Evolutionary conservation across 2,888 invertebrate genomes (phyloP).

Genomic region (Tetrapedia diversipes): DNA sequence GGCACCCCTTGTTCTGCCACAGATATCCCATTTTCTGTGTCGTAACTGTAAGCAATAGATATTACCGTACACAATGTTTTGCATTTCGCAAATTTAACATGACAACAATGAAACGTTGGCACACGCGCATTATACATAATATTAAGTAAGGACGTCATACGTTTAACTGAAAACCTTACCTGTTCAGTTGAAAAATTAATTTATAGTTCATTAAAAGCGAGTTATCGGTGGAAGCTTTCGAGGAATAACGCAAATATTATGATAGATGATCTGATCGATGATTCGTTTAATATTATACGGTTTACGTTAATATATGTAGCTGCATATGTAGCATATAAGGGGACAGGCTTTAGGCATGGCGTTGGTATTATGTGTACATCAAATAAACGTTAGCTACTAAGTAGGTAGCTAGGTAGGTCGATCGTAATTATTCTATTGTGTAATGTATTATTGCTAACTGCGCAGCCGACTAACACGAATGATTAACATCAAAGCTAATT

Average conservation of each 20-base stretch:
- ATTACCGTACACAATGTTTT: too few species aligned
- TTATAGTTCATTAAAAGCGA: too few species aligned
- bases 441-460: conserved; percentile 72
- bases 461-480: conserved; percentile 69
- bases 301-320: too few species aligned
- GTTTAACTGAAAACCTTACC: too few species aligned
- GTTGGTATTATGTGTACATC: conserved; percentile 2
- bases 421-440: conserved; percentile 76
- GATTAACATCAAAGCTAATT: conserved; percentile 80
- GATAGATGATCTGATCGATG: conserved; percentile 16
- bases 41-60: conserved; percentile 83
- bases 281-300: conserved; percentile 44
- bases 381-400: conserved; percentile 37
- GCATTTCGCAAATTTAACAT: too few species aligned
- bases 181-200: too few species aligned
- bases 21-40: conserved; percentile 87
- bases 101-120: too few species aligned
- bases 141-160: too few species aligned
- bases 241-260: too few species aligned
- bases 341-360: conserved; percentile 39
- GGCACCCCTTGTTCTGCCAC: conserved; percentile 85
- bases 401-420: conserved; percentile 72
- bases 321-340: conserved; percentile 53
- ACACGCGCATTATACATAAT: too few species aligned
- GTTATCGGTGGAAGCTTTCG: too few species aligned